Base-by-base conservation (phyloP, 2,113 vertebrate species). In the Daubentonia madagascariensis region DNA sequence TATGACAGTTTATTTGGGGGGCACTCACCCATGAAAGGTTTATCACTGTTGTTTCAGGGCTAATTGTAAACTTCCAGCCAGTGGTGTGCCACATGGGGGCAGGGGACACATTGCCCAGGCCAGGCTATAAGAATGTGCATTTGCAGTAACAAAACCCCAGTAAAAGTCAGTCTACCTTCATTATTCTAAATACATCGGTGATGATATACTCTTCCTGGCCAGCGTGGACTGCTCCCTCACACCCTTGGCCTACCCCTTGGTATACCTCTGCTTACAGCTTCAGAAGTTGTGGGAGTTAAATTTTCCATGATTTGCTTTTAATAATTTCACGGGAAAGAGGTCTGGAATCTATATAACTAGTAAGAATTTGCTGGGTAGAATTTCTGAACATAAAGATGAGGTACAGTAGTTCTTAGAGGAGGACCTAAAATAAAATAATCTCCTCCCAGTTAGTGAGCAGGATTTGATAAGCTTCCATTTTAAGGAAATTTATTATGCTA, bases 381-480 rank as follows among this genome's bases (percentile, higher is more conserved):
- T 94, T 79, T 65, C 85, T 57, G 54, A 96, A 63, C 45, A 54
- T 32, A 54, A 72, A 43, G n/a, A 54, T 35, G 57, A 96, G 50
- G 20, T 43, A 52, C 6, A 13, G 30, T 8, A 4, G 14, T 80
- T 70, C 52, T 86, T 63, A 59, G 61, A 61, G 22, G 23, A 88
- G 17, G 8, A 4, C 25, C 57, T 37, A 28, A 72, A 35, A 40
- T 65, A 65, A 61, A 63, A 68, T 35, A 16, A 8, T 37, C 50
- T 70, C 5, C n/a, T 37, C 37, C 2, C 11, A 20, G 6, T 80
- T 25, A 50, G 43, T n/a, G 7, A 63, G 48, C 32, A 70, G 45
- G 52, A n/a, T 70, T 92, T 76, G 23, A 80, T 86, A n/a, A 96
- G 22, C 63, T 52, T 52, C 16, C 17, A 79, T 67, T 79, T 73